Evolutionary conservation across 1,140 invertebrate genomes (phyloP).

Genomic region (Ips typographus): DNA sequence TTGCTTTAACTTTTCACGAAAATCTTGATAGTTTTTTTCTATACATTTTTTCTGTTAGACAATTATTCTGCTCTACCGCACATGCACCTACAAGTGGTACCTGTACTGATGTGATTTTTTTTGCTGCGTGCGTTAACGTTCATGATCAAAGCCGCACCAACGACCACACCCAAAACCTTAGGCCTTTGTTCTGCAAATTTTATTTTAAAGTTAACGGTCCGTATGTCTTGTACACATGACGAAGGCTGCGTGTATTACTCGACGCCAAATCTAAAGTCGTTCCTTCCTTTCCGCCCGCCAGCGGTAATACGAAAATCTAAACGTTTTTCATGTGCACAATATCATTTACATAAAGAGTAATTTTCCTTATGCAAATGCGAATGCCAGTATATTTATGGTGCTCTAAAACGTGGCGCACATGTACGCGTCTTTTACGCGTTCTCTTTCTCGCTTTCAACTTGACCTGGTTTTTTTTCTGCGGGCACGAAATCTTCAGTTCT

Average conservation of each 20-base stretch:
- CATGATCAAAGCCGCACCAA: not conserved
- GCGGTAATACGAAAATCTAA: not conserved
- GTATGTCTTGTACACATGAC: not conserved
- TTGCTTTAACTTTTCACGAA: too few species aligned
- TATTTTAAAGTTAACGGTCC: not conserved
- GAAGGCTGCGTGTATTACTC: not conserved
- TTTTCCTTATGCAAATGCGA: conserved; percentile 17
- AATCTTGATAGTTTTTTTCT: too few species aligned
- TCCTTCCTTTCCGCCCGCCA: not conserved
- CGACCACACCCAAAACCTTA: not conserved
- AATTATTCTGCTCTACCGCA: too few species aligned
- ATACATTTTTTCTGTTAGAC: too few species aligned
- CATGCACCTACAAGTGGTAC: not conserved
- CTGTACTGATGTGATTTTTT: not conserved
- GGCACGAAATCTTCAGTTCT: conserved; percentile 12
- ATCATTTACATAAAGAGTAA: conserved; percentile 13
- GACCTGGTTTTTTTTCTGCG: conserved; percentile 17
- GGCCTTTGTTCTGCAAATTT: not conserved
- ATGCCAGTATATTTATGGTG: conserved; percentile 12
- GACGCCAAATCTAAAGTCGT: not conserved
- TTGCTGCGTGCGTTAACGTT: not conserved
- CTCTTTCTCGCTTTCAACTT: conserved; percentile 23
- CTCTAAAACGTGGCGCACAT: conserved; percentile 19
- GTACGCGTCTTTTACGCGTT: conserved; percentile 10
- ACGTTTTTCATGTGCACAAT: conserved; percentile 10